Base-by-base conservation (phyloP, 2,888 invertebrate species). In the Crepidodera aurea region DNA sequence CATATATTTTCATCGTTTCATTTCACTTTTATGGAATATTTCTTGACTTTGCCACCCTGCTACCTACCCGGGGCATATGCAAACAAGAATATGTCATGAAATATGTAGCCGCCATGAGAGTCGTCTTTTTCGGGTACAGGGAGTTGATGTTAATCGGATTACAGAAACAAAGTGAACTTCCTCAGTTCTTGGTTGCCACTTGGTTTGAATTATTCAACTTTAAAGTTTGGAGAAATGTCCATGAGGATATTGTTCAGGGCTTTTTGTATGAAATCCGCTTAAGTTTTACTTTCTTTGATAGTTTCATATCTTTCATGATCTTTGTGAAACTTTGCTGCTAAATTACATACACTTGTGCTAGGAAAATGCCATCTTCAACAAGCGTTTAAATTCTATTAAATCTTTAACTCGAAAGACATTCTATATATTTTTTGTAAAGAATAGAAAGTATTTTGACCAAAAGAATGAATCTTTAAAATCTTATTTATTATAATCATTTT, bases 61-160 rank as follows among this genome's bases (percentile, higher is more conserved):
- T 48, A 27, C 48, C 7, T 48, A 27, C 48, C 48, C 29, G 1
- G 18, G 10, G 64, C 65, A 60, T 65, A 69, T 67, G 66, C 64
- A 69, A 64, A 69, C 59, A 51, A 51, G 63, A 54, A 60, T 64
- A 62, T 59, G 60, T 69, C 66, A 70, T 70, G 66, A 69, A 70
- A 70, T 70, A 70, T 69, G 69, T 69, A 69, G 59, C 62, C 64
- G 60, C 59, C 56, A 61, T 48, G 57, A 60, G 64, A 64, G 59
- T 60, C 58, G 64, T 67, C 62, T 64, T 70, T 68, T 66, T 69
- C 65, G 39, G 48, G 62, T 15, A 50, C 39, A 50, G 50, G 13
- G 46, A 57, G 48, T 37, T 48, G 27, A 57, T 57, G 66, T 69
- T 69, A 71, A 71, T 69, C 71, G 67, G 71, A 71, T 71, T 71